Evolutionary conservation across 2,888 invertebrate genomes (phyloP).

Genomic region (Cephus pygmeus): DNA sequence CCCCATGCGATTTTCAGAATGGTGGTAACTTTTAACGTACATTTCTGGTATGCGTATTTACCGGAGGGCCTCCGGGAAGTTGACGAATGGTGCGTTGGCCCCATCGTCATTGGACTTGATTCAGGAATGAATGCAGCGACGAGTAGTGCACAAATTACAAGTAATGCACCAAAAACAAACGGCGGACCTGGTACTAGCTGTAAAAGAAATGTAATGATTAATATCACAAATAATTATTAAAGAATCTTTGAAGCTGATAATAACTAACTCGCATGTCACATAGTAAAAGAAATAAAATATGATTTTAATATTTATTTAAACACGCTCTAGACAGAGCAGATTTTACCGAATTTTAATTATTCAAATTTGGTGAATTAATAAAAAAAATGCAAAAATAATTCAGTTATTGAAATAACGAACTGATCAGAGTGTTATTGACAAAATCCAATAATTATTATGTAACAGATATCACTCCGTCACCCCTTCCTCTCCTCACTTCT

Average conservation of each 20-base stretch:
- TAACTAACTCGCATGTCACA: neutral
- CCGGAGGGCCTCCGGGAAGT: slow-evolving; percentile 73
- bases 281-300: neutral
- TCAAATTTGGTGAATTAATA: too few relatives aligned
- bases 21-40: slow-evolving; percentile 65
- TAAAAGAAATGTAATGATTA: slow-evolving; percentile 37
- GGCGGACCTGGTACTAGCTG: slow-evolving; percentile 96
- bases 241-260: neutral
- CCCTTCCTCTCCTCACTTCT: too few relatives aligned
- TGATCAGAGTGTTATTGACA: too few relatives aligned
- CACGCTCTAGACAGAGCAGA: neutral
- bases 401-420: too few relatives aligned
- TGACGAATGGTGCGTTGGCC: slow-evolving; percentile 69
- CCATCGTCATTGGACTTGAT: slow-evolving; percentile 67
- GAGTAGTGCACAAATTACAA: slow-evolving; percentile 94
- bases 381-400: too few relatives aligned
- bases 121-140: slow-evolving; percentile 91
- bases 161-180: slow-evolving; percentile 96
- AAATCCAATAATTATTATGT: neutral
- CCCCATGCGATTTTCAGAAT: slow-evolving; percentile 20
- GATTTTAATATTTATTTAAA: neutral
- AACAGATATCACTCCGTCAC: neutral
- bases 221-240: neutral
- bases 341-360: too few relatives aligned
- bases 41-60: slow-evolving; percentile 67